phyloP scores from a whole-genome alignment of 2,888 invertebrate species.

The Drosophila suboccidentalis region DNA sequence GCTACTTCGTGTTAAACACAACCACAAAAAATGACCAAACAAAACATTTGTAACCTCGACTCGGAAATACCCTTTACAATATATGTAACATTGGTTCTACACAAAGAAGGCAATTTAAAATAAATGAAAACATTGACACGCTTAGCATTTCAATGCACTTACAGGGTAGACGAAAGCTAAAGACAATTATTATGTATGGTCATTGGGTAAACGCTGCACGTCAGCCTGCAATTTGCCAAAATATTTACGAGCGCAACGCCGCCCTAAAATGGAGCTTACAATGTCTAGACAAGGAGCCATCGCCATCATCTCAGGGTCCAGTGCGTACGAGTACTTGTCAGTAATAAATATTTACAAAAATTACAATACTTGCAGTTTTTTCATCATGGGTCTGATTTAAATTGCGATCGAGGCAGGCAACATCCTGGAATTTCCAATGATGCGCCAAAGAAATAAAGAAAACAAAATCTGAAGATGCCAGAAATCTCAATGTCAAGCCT shows the following conservation, averaged over 20 bases:
- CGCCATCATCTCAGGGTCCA: slow-evolving; percentile 24
- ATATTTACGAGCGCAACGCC: slow-evolving; percentile 74
- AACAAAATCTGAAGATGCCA: slow-evolving; percentile 23
- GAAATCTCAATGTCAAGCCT: slow-evolving; percentile 52
- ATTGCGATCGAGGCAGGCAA: slow-evolving; percentile 38
- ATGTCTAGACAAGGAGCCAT: slow-evolving; percentile 43
- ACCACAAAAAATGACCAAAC: slow-evolving; percentile 13
- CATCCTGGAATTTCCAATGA: slow-evolving; percentile 60
- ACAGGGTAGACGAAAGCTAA: slow-evolving; percentile 15
- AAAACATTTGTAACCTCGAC: not conserved
- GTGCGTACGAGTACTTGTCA: slow-evolving; percentile 18
- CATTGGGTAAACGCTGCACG: slow-evolving; percentile 66
- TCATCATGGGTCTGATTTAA: slow-evolving; percentile 25
- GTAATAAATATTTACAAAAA: slow-evolving; percentile 73
- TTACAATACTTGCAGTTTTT: slow-evolving; percentile 46
- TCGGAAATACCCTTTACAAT: slow-evolving; percentile 3
- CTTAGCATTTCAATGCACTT: not conserved
- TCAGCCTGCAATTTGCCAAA: slow-evolving; percentile 72
- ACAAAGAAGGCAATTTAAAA: not conserved
- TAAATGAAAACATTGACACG: not conserved
- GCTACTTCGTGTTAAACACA: slow-evolving; percentile 48
- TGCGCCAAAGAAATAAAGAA: slow-evolving; percentile 7
- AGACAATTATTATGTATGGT: slow-evolving; percentile 16
- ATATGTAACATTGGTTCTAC: not conserved
- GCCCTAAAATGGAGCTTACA: slow-evolving; percentile 50